Conservation (phyloP, 2,888 invertebrate genomes). For the Esperia sulphurella region DNA sequence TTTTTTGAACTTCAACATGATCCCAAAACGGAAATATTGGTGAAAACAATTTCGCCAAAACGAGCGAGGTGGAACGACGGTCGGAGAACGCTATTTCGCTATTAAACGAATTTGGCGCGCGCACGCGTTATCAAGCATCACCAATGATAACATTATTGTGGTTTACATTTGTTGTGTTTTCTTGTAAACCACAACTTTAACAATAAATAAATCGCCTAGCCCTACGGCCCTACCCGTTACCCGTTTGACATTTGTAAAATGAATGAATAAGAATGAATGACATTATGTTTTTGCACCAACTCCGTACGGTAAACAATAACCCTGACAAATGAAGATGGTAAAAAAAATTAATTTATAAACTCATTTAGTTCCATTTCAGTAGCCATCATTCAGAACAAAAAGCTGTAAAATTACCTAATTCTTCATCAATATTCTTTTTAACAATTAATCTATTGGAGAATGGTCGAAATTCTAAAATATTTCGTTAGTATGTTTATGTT, state of each 20-base stretch:
- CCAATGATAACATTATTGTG: constrained; percentile 58
- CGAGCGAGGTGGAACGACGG: constrained; percentile 35
- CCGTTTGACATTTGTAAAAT: constrained; percentile 63
- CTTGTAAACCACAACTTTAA: constrained; percentile 39
- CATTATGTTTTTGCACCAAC: constrained; percentile 2
- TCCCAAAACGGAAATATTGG: constrained; percentile 35
- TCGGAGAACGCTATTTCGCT: constrained; percentile 30
- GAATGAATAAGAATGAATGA: constrained; percentile 46
- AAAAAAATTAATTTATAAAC: background rate
- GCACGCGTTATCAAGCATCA: constrained; percentile 41
- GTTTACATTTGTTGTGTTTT: constrained; percentile 41
- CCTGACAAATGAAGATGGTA: constrained; percentile 22
- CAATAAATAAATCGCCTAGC: constrained; percentile 37
- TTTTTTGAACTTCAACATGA: constrained; percentile 79
- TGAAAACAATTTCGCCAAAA: constrained; percentile 38
- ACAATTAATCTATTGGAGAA: too few species aligned
- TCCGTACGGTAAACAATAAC: constrained; percentile 30
- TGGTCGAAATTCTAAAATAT: too few species aligned
- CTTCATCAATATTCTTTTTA: background rate
- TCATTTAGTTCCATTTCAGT: background rate
- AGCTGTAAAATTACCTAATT: background rate
- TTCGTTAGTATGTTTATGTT: too few species aligned
- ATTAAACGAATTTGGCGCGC: constrained; percentile 37
- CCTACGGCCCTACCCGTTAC: constrained; percentile 28
- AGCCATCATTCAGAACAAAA: background rate